These are phyloP conservation scores for Pristionchus pacificus DNA, from an alignment of 1,140 invertebrate species.

Conservation along the genomic window DNA sequence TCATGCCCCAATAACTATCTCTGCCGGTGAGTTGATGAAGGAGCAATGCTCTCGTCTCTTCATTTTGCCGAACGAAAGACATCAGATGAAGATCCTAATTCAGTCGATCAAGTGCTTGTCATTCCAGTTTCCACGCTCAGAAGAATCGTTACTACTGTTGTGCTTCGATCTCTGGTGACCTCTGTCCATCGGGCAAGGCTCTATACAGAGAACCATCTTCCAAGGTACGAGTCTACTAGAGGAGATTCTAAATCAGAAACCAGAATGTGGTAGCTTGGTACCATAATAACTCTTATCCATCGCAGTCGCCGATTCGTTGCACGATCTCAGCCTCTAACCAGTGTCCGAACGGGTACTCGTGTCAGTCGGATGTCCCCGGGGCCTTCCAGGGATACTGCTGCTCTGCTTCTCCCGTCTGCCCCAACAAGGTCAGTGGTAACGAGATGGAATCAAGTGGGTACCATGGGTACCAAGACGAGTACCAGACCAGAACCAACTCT, in stretches of 20 bases:
- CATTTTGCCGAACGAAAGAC: not conserved
- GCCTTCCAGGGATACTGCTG: conserved; percentile 57
- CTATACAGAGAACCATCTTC: conserved; percentile 53
- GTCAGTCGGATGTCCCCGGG: conserved; percentile 48
- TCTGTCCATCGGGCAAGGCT: conserved; percentile 51
- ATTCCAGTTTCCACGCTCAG: conserved; percentile 43
- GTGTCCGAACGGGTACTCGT: conserved; percentile 46
- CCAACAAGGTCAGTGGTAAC: conserved; percentile 50
- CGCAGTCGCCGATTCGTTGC: conserved; percentile 48
- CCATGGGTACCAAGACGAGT: too few relatives aligned
- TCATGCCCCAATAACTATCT: conserved; percentile 51
- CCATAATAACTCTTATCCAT: too few relatives aligned
- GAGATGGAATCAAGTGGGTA: too few relatives aligned
- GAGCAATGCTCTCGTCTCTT: not conserved
- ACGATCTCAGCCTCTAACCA: conserved; percentile 53
- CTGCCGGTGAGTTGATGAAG: conserved; percentile 17
- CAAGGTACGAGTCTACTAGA: too few relatives aligned
- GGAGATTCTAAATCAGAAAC: too few relatives aligned
- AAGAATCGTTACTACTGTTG: conserved; percentile 56
- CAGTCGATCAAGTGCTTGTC: too few relatives aligned
- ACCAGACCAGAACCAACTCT: not conserved
- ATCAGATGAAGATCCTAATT: too few relatives aligned
- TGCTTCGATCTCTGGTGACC: conserved; percentile 54
- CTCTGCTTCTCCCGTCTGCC: conserved; percentile 46
- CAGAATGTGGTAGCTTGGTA: too few relatives aligned